phyloP scores from a whole-genome alignment of 1,140 invertebrate genomes.

The Caenorhabditis remanei region DNA sequence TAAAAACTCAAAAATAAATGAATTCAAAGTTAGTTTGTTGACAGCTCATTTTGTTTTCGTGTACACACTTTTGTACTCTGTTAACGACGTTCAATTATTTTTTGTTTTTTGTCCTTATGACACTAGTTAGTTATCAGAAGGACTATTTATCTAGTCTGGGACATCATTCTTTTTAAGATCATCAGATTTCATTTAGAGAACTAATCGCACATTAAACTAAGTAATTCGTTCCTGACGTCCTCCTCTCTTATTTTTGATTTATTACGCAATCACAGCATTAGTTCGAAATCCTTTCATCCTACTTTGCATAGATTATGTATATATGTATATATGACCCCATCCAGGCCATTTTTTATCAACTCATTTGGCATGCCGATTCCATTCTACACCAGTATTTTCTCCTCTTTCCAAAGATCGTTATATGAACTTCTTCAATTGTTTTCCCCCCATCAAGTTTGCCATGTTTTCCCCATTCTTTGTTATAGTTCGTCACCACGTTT shows the following conservation, averaged over 20 bases:
- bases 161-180: too few species aligned
- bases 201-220: too few species aligned
- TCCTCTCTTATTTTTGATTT: not conserved
- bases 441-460: not conserved
- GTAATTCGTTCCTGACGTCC: not conserved
- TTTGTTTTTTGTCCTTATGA: too few species aligned
- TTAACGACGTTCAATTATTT: too few species aligned
- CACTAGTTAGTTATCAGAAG: too few species aligned
- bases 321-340: slow-evolving; percentile 6
- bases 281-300: slow-evolving; percentile 2
- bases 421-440: not conserved
- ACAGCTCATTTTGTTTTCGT: too few species aligned
- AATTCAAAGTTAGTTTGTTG: not conserved
- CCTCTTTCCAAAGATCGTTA: too few species aligned
- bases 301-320: slow-evolving; percentile 1
- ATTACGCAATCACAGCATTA: not conserved
- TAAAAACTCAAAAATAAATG: not conserved
- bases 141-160: too few species aligned
- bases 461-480: not conserved
- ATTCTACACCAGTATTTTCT: too few species aligned
- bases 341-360: not conserved
- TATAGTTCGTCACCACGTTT: slow-evolving; percentile 13
- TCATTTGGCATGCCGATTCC: too few species aligned
- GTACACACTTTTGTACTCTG: too few species aligned
- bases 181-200: too few species aligned